These are phyloP conservation scores for Ptyas mucosa DNA, from an alignment of 2,113 vertebrate species.

Conservation along the genomic window DNA sequence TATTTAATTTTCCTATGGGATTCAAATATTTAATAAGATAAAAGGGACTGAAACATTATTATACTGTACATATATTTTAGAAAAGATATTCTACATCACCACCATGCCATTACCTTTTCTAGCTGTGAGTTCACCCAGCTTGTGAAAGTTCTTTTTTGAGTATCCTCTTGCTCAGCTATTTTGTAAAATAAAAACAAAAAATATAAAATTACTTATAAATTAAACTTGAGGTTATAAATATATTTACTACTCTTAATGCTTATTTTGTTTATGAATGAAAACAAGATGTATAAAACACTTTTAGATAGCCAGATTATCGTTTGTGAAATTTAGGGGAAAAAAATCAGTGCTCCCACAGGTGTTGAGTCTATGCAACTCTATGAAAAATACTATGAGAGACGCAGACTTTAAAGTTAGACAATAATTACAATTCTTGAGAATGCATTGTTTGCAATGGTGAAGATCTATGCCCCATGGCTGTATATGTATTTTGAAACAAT, in stretches of 20 bases:
- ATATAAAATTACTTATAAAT: neutral
- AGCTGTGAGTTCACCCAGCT: slow-evolving; percentile 95
- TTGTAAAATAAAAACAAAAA: slow-evolving; percentile 12
- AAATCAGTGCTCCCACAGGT: neutral
- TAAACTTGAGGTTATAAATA: neutral
- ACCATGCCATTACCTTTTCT: slow-evolving; percentile 78
- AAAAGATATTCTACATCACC: neutral
- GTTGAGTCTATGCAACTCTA: neutral
- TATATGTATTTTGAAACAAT: neutral
- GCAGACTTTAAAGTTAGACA: neutral
- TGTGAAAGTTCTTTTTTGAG: slow-evolving; percentile 95
- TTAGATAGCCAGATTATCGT: neutral
- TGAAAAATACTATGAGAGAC: neutral
- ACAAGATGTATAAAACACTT: neutral
- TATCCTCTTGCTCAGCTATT: slow-evolving; percentile 87
- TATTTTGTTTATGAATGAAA: neutral
- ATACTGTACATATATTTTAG: neutral
- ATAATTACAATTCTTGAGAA: neutral
- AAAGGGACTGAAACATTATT: neutral
- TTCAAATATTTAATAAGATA: neutral
- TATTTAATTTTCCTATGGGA: neutral
- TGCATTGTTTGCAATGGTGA: neutral
- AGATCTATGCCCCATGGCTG: neutral
- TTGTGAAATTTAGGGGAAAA: neutral
- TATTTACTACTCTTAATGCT: neutral